These are phyloP conservation scores for Eumeta japonica DNA, from an alignment of 1,140 invertebrate genomes.

Conservation along the genomic window DNA sequence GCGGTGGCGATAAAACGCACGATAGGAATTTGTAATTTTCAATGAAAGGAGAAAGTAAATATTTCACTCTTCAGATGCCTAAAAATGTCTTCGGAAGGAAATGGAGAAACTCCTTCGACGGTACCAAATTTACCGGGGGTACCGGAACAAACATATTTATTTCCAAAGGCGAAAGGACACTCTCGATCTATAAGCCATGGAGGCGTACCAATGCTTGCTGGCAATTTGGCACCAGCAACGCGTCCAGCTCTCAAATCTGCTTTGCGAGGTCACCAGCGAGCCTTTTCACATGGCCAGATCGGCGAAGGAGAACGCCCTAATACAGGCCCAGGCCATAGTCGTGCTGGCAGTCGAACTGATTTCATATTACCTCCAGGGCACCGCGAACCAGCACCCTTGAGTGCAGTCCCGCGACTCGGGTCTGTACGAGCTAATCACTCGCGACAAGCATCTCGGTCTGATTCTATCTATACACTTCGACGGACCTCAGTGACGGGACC, in stretches of 20 bases:
- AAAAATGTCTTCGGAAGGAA: constrained; percentile 60
- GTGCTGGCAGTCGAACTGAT: constrained; percentile 81
- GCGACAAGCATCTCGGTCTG: constrained; percentile 70
- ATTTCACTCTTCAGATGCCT: constrained; percentile 45
- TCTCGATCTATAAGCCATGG: constrained; percentile 79
- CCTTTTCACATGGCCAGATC: constrained; percentile 84
- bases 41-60: constrained; percentile 39
- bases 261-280: constrained; percentile 75
- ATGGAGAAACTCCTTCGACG: constrained; percentile 52
- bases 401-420: constrained; percentile 49
- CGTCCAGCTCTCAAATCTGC: constrained; percentile 67
- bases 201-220: constrained; percentile 59
- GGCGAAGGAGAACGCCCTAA: constrained; percentile 55
- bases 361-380: constrained; percentile 83
- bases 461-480: constrained; percentile 85
- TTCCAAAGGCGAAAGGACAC: constrained; percentile 63
- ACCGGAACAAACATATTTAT: constrained; percentile 62
- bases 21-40: too few relatives aligned
- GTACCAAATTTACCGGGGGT: constrained; percentile 50
- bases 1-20: too few relatives aligned
- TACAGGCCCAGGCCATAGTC: constrained; percentile 66
- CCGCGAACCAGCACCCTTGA: constrained; percentile 57
- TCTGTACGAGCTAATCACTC: constrained; percentile 64
- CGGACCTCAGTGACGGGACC: constrained; percentile 67
- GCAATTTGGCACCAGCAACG: constrained; percentile 39